Conservation (phyloP, 2,113 vertebrate species). For the Melanostigma gelatinosum region DNA sequence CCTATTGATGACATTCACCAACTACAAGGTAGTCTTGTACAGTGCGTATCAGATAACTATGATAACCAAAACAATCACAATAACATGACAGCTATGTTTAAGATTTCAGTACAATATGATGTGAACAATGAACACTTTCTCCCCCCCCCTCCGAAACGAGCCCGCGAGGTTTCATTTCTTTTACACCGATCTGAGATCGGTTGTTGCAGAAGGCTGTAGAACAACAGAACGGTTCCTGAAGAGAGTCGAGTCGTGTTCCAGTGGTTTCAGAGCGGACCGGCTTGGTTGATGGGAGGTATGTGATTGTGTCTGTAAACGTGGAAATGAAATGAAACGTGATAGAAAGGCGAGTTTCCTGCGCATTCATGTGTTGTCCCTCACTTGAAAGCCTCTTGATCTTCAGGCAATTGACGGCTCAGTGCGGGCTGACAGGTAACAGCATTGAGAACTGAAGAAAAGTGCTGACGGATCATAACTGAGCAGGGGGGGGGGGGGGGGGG, state of each 20-base stretch:
- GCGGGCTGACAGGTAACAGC: slow-evolving; percentile 35
- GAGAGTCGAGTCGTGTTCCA: slow-evolving; percentile 64
- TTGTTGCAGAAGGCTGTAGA: slow-evolving; percentile 46
- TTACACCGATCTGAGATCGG: slow-evolving; percentile 51
- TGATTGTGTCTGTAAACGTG: slow-evolving; percentile 52
- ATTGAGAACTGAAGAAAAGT: slow-evolving; percentile 55
- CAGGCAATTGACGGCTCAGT: slow-evolving; percentile 38
- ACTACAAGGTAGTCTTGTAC: slow-evolving; percentile 57
- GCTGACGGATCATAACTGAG: slow-evolving; percentile 48
- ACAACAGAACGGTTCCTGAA: slow-evolving; percentile 59
- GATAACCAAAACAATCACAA: slow-evolving; percentile 41
- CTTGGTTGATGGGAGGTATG: slow-evolving; percentile 55
- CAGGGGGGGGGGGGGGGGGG: neutral
- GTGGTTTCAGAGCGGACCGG: slow-evolving; percentile 67
- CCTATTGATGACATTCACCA: slow-evolving; percentile 31
- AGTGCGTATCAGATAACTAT: slow-evolving; percentile 65
- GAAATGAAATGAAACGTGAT: slow-evolving; percentile 39
- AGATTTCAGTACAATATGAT: slow-evolving; percentile 10
- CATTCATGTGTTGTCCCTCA: slow-evolving; percentile 30
- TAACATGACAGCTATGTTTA: slow-evolving; percentile 30
- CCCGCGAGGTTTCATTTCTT: slow-evolving; percentile 26
- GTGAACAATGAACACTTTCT: neutral
- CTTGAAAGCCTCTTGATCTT: slow-evolving; percentile 43
- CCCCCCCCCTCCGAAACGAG: neutral
- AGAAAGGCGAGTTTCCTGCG: slow-evolving; percentile 39